Evolutionary conservation across 2,888 invertebrate genomes (phyloP).

Genomic region (Lithodes maja): DNA sequence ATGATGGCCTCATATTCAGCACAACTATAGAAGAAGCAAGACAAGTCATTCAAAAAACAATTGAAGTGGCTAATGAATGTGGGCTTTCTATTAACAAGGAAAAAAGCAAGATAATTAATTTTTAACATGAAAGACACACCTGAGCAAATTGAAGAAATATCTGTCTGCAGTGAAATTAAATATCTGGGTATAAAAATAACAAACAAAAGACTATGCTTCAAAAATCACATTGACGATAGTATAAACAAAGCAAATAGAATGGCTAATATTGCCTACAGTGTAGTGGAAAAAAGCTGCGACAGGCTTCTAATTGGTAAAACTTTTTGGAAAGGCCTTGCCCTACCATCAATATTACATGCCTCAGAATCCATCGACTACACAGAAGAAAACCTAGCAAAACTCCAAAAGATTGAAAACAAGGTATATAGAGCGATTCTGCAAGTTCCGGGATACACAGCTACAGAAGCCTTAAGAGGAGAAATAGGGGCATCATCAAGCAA

Average conservation of each 20-base stretch:
- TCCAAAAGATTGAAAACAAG: too few species aligned
- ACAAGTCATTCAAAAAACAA: neutral
- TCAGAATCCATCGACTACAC: neutral
- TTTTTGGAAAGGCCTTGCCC: conserved; percentile 2
- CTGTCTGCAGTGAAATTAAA: neutral
- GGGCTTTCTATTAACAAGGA: conserved; percentile 8
- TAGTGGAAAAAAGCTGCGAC: neutral
- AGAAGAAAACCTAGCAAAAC: neutral
- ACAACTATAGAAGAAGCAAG: neutral
- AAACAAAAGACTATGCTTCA: neutral
- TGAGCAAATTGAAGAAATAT: neutral
- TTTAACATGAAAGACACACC: conserved; percentile 15
- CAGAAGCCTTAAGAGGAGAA: too few species aligned
- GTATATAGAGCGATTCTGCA: too few species aligned
- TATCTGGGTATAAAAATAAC: neutral
- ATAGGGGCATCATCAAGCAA: too few species aligned
- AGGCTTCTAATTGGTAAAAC: conserved; percentile 10
- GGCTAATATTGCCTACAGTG: neutral
- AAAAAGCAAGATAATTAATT: conserved; percentile 3
- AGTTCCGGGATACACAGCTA: too few species aligned
- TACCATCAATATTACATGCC: conserved; percentile 2
- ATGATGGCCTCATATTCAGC: neutral
- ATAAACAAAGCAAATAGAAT: neutral
- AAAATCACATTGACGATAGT: neutral
- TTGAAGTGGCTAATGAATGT: neutral